Evolutionary conservation across 2,113 vertebrate species (phyloP).

Genomic region (Campylomormyrus tamandua): DNA sequence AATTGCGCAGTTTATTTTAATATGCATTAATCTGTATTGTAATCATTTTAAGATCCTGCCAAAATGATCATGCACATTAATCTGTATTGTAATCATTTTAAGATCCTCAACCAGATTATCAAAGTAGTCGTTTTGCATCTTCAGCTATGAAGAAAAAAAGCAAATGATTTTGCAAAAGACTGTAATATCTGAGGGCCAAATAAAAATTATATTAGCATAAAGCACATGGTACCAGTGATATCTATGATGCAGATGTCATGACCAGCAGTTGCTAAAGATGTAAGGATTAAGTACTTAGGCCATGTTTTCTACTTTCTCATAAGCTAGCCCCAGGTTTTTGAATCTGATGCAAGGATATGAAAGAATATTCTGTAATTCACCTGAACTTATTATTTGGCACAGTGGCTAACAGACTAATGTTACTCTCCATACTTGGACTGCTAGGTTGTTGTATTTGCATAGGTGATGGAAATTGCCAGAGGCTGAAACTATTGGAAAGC

Average conservation of each 20-base stretch:
- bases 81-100: neutral
- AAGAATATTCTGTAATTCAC: neutral
- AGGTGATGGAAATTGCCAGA: neutral
- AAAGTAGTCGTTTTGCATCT: neutral
- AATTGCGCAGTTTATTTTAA: neutral
- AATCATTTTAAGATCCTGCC: neutral
- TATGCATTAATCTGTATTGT: neutral
- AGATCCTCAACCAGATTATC: neutral
- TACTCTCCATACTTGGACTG: neutral
- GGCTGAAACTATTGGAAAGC: neutral
- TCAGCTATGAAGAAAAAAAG: neutral
- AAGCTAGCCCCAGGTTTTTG: neutral
- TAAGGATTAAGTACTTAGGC: neutral
- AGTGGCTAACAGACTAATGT: neutral
- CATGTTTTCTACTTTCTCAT: neutral
- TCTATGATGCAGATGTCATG: neutral
- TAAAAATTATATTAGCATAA: neutral
- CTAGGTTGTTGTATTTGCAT: neutral
- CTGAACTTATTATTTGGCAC: neutral
- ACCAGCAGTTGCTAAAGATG: neutral
- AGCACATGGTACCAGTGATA: neutral
- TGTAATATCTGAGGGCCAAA: neutral
- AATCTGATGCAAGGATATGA: conserved; percentile 12
- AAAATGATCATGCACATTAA: neutral
- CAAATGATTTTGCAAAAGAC: neutral